Base-by-base conservation (phyloP, 2,113 vertebrate genomes). In the Pimephales promelas region DNA sequence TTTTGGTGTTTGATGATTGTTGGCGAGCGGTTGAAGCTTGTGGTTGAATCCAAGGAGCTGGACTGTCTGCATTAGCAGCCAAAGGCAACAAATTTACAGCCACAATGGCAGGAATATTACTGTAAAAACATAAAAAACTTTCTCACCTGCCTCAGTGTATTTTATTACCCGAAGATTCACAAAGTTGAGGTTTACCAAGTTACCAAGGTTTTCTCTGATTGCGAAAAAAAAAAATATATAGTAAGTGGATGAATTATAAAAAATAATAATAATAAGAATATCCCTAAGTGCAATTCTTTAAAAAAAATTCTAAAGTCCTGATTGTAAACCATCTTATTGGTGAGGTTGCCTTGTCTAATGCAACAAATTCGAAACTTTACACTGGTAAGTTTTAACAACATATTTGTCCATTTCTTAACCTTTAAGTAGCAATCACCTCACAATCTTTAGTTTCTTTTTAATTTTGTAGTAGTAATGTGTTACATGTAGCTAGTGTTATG, bases 71-170 rank as follows among this genome's bases (percentile, higher is more conserved):
- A 71, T 4, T 18, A 10, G 22, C 3, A 0, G 83, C 83, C 83
- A 84, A 84, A 79, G 18, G 31, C 36, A 71, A 84, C 66, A 79
- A 26, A 79, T 79, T 84, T 79, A 70, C 75, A 31, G 28, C 83
- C 81, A 52, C 72, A 24, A 16, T 83, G 83, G 28, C 49, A 77
- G 66, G 62, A 79, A 79, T 79, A 77, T 84, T 79, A 47, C 34
- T 79, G 73, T 59, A 16, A 54, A 83, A 52, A 68, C 61, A 83
- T 14, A 9, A 66, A 64, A 66, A 79, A 77, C 52, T 61, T 72
- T 74, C 52, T 84, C 83, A 84, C 54, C 83, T 84, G 54, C 83
- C 52, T 61, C 64, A 5, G 36, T 79, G 26, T 43, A 14, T 59
- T 79, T 79, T 59, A 72, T 71, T 31, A n/a, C 36, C 20, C 11